Base-by-base conservation (phyloP, 1,140 invertebrate species). In the Ceratina calcarata region DNA sequence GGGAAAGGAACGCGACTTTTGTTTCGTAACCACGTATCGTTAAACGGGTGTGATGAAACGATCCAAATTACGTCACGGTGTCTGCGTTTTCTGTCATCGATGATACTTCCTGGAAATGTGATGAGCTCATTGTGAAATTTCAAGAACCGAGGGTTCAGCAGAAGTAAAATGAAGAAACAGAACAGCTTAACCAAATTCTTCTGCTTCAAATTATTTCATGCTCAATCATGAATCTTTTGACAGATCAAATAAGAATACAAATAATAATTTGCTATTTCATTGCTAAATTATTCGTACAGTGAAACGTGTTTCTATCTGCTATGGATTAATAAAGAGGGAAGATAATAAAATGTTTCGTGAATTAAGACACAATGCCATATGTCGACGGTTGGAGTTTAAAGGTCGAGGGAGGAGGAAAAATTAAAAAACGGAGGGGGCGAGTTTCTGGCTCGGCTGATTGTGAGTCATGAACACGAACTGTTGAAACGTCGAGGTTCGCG, bases 381-480 rank as follows among this genome's bases (percentile, higher is more conserved):
- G 37, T 10, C 37, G 37, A 45, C 37, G 37, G 37, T 45, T 3
- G 37, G 37, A 45, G 37, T 45, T 45, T 57, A 15, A 65, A 70
- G 49, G 27, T 69, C 1, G 58, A 37, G n/a, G 69, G 57, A 57
- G n/a, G 58, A 37, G 53, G 16, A 22, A 32, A 66, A 81, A 65
- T 32, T 55, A 61, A 67, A 61, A 84, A 53, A 61, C 62, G 65
- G 64, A n/a, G 55, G 24, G 58, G 76, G 65, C 86, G 88, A 89
- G 90, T 91, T 90, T 91, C 76, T 90, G 89, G 89, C 89, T 89
- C 84, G 76, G 86, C 32, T 55, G 55, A 57, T 16, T 57, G 87
- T 89, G 90, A 91, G 88, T 91, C 90, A 62, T 61, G 71, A 61
- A 51, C 45, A 62, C 64, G 71, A 61, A 51, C 45, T 57, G 79